Evolutionary conservation across 2,113 vertebrate species (phyloP).

Genomic region (Clupea harengus): DNA sequence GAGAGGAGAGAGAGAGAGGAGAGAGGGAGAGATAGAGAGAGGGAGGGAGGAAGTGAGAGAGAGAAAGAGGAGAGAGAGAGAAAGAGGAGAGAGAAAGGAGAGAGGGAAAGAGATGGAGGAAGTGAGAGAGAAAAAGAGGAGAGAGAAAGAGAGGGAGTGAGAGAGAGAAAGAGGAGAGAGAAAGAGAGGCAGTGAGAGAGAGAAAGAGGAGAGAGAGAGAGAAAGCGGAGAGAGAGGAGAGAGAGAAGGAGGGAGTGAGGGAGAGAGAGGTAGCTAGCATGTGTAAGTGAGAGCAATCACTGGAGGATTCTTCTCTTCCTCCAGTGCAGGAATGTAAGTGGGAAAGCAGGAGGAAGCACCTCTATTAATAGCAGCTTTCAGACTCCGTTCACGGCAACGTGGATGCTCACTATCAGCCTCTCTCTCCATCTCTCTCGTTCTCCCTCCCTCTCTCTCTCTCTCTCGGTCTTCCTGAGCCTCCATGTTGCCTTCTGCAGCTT

Average conservation of each 20-base stretch:
- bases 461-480: neutral
- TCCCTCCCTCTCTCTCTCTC: neutral
- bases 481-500: neutral
- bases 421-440: neutral
- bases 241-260: neutral
- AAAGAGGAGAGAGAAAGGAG: neutral
- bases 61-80: neutral
- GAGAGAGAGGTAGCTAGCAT: neutral
- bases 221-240: no score
- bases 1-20: neutral
- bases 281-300: neutral
- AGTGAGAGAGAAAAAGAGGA: neutral
- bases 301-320: neutral
- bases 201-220: neutral
- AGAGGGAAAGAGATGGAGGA: neutral
- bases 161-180: neutral
- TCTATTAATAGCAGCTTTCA: constrained; percentile 70
- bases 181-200: neutral
- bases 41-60: neutral
- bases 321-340: constrained; percentile 45
- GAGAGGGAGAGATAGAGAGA: constrained; percentile 20
- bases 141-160: neutral
- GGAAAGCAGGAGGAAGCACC: constrained; percentile 42
- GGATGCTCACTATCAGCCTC: neutral
- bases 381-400: constrained; percentile 12